These are phyloP conservation scores for Eledona agricola DNA, from an alignment of 2,888 invertebrate species.

Conservation along the genomic window DNA sequence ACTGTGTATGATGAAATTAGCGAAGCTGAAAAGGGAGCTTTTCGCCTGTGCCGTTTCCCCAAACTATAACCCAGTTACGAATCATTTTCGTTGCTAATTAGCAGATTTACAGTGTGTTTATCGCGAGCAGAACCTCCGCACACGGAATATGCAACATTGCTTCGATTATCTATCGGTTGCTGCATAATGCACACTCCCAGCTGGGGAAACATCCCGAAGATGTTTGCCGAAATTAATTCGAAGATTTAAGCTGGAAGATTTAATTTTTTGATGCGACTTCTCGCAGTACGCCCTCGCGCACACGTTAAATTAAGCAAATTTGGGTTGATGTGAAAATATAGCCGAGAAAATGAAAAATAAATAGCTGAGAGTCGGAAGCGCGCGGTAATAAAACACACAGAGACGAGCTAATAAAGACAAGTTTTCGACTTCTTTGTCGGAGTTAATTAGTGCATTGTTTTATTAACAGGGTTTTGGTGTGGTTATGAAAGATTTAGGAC, in stretches of 20 bases:
- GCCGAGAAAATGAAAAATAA: constrained; percentile 29
- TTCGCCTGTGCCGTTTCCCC: background rate
- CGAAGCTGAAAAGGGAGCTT: constrained; percentile 13
- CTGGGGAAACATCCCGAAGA: too few species aligned
- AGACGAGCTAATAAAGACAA: constrained; percentile 35
- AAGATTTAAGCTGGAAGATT: background rate
- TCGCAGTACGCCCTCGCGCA: constrained; percentile 1
- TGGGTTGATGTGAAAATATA: constrained; percentile 26
- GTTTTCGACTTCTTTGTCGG: constrained; percentile 34
- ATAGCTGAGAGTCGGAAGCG: constrained; percentile 21
- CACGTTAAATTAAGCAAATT: constrained; percentile 22
- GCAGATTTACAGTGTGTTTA: background rate
- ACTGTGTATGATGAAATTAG: constrained; percentile 29
- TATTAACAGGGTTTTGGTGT: constrained; percentile 47
- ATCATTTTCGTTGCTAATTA: constrained; percentile 5
- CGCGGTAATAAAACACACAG: constrained; percentile 26
- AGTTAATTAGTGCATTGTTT: constrained; percentile 47
- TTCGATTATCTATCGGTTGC: too few species aligned
- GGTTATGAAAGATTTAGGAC: constrained; percentile 48
- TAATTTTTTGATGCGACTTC: constrained; percentile 11
- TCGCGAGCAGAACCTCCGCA: too few species aligned
- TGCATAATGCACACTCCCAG: too few species aligned
- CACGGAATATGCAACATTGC: too few species aligned
- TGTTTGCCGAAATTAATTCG: too few species aligned
- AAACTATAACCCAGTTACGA: background rate